Percentiles rank a stretch among this genome's conserved stretches.
phyloP scores from a whole-genome alignment of 2,113 vertebrate species.

The Amblyornis subalaris region DNA sequence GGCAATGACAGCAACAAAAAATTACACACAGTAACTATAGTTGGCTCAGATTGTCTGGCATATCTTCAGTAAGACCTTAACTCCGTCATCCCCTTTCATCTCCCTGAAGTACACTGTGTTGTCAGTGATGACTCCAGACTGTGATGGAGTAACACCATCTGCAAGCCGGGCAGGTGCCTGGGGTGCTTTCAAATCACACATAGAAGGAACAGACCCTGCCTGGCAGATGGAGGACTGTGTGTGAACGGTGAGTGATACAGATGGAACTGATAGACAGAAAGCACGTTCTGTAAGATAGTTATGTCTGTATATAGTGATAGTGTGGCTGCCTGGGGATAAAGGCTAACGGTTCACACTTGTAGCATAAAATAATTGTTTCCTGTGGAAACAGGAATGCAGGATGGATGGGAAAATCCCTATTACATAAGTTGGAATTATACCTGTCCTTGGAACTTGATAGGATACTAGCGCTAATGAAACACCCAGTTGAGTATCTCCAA shows the following conservation, averaged over 20 bases:
- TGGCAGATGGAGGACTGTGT: conserved; percentile 13
- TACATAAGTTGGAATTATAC: not conserved
- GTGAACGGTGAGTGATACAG: not conserved
- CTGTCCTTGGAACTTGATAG: not conserved
- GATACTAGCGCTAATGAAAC: not conserved
- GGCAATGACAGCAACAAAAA: not conserved
- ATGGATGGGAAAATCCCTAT: not conserved
- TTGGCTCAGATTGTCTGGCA: not conserved
- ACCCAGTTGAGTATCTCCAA: not conserved
- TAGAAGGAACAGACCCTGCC: not conserved
- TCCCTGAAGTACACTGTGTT: not conserved
- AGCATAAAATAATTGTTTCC: not conserved
- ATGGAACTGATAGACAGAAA: not conserved
- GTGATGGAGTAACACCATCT: conserved; percentile 32
- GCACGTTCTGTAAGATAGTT: not conserved
- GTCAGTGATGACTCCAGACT: not conserved
- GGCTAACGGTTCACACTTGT: not conserved
- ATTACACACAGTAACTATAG: not conserved
- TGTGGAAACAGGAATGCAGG: not conserved
- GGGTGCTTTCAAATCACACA: not conserved
- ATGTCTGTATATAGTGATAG: not conserved
- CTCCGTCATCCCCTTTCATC: not conserved
- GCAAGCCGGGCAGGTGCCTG: conserved; percentile 5
- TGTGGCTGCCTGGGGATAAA: conserved; percentile 20
- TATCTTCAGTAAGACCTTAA: not conserved